Evolutionary conservation across 2,113 vertebrate genomes (phyloP).

Genomic region (Lota lota): DNA sequence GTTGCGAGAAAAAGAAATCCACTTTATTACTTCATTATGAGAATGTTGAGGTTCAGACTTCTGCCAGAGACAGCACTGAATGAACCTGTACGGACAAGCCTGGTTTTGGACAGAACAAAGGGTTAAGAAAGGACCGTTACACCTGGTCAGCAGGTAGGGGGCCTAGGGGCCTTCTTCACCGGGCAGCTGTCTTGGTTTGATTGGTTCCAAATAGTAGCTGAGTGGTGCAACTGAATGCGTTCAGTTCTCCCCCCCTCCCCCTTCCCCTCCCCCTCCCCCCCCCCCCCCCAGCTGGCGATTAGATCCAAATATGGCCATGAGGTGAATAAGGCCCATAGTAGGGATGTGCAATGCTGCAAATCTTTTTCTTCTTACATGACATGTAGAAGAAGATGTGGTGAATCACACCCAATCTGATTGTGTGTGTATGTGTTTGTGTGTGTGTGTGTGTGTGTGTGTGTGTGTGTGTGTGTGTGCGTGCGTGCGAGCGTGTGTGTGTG

Average conservation of each 20-base stretch:
- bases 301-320: no score
- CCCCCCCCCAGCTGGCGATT: no score
- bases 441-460: slow-evolving; percentile 7
- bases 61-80: background rate
- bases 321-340: no score
- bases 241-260: no score
- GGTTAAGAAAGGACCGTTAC: background rate
- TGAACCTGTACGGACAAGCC: background rate
- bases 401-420: slow-evolving; percentile 19
- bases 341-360: no score
- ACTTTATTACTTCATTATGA: background rate
- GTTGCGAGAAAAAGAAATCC: background rate
- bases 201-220: no score
- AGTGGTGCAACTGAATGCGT: no score
- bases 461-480: slow-evolving; percentile 1
- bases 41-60: slow-evolving; percentile 1
- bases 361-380: slow-evolving; percentile 12
- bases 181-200: slow-evolving; percentile 29
- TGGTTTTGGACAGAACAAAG: background rate
- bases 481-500: slow-evolving; percentile 12
- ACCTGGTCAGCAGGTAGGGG: background rate
- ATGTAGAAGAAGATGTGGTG: slow-evolving; percentile 33
- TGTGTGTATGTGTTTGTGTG: slow-evolving; percentile 13
- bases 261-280: no score
- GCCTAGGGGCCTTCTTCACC: background rate